Base-by-base conservation (phyloP, 2,888 invertebrate genomes). In the Cecidostiba fungosa region DNA sequence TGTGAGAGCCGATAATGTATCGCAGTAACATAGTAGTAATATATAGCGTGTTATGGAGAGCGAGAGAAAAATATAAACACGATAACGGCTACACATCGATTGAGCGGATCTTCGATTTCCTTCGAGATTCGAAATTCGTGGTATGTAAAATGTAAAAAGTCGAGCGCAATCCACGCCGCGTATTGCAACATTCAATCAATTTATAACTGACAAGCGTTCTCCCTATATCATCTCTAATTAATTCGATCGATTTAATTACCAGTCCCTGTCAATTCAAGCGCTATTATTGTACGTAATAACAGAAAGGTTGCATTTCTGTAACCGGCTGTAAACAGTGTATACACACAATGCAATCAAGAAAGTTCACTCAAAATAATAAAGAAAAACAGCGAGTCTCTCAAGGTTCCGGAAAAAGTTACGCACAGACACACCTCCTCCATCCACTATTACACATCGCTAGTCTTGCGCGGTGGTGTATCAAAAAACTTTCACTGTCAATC, bases 11-110 rank as follows among this genome's bases (percentile, higher is more conserved):
- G 32, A 43, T 72, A 84, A 69, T 72, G n/a, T 47, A 3, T 32
- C 36, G 26, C 23, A n/a, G n/a, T 26, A 36, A 70, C 32, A 29
- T 32, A 47, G 70, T 72, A 39, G 81, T 39, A 80, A 79, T 70
- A 66, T 14, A 19, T 6, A 5, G 54, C 19, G 6, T 32, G 80
- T 74, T 43, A 62, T 39, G 54, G 6, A 23, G 23, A 0, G 8
- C 3, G 6, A 23, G 54, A 59, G 80, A 84, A 78, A 4, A 79
- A 76, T 80, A 80, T 84, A 80, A 80, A 76, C 80, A 84, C 80
- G 79, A 84, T 84, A 84, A 76, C 19, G 50, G 54, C 3, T 59
- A 29, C 66, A 23, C 26, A 29, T 78, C 73, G 66, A 78, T 77
- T 47, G 54, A 72, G 26, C 23, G 4, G 54, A 77, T 26, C 69